phyloP scores from a whole-genome alignment of 2,888 invertebrate genomes.

The Leptogaster cylindrica region DNA sequence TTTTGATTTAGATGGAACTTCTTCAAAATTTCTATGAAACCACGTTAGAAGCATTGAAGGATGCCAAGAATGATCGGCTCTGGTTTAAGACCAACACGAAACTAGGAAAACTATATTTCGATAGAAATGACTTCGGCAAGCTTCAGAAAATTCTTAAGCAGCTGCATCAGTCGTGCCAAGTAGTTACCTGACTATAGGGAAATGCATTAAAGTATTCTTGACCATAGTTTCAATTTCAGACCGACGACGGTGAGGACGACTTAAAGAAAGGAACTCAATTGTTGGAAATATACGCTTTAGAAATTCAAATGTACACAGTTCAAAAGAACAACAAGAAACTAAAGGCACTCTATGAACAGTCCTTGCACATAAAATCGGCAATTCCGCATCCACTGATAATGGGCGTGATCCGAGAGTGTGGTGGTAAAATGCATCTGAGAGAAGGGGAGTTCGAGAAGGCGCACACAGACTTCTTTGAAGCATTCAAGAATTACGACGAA shows the following conservation, averaged over 20 bases:
- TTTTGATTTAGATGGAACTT: constrained; percentile 81
- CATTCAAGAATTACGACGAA: constrained; percentile 99
- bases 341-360: constrained; percentile 96
- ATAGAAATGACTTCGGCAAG: constrained; percentile 92
- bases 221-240: constrained; percentile 64
- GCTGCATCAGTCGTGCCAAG: constrained; percentile 95
- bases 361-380: constrained; percentile 97
- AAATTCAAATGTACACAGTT: constrained; percentile 99
- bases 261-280: constrained; percentile 97
- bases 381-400: constrained; percentile 99
- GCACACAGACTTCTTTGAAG: constrained; percentile 99
- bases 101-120: constrained; percentile 96
- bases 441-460: constrained; percentile 99
- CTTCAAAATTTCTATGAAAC: constrained; percentile 99
- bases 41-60: constrained; percentile 89
- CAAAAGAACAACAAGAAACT: constrained; percentile 99
- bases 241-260: constrained; percentile 97
- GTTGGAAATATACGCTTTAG: constrained; percentile 96
- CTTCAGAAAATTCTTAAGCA: constrained; percentile 96
- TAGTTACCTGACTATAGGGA: constrained; percentile 60
- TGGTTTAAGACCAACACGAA: constrained; percentile 99
- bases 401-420: constrained; percentile 99
- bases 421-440: constrained; percentile 98
- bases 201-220: not conserved
- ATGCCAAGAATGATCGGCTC: constrained; percentile 97